phyloP scores from a whole-genome alignment of 1,140 invertebrate species.

The Hycleus cichorii region DNA sequence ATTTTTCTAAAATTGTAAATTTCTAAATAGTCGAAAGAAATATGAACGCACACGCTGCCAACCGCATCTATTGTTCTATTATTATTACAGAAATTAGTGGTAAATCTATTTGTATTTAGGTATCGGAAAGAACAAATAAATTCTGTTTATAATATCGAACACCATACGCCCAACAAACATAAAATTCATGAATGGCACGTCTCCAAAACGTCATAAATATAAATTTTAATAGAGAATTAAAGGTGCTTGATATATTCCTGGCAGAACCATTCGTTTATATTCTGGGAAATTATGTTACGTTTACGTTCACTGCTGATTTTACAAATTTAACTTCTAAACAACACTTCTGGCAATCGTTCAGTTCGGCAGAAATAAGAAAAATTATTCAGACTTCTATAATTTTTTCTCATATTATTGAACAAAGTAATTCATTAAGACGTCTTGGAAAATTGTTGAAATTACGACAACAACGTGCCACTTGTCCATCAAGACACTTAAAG shows the following conservation, averaged over 20 bases:
- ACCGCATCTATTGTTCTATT: too few species aligned
- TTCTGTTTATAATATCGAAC: slow-evolving; percentile 6
- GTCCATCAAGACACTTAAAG: slow-evolving; percentile 1
- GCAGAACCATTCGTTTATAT: slow-evolving; percentile 8
- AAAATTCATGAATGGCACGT: slow-evolving; percentile 16
- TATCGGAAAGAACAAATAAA: slow-evolving; percentile 1
- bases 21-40: too few species aligned
- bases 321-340: slow-evolving; percentile 1
- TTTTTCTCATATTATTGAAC: too few species aligned
- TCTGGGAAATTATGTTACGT: slow-evolving; percentile 14
- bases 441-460: too few species aligned
- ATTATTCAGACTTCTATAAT: too few species aligned
- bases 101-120: slow-evolving; percentile 2
- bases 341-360: not conserved
- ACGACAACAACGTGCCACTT: not conserved
- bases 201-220: slow-evolving; percentile 16
- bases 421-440: too few species aligned
- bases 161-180: not conserved
- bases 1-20: too few species aligned
- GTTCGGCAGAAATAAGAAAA: too few species aligned
- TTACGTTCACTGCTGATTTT: slow-evolving; percentile 13
- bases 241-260: slow-evolving; percentile 5
- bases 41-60: too few species aligned
- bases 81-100: not conserved
- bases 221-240: slow-evolving; percentile 13